phyloP scores from a whole-genome alignment of 2,113 vertebrate species.

The Pangasianodon gigas region DNA sequence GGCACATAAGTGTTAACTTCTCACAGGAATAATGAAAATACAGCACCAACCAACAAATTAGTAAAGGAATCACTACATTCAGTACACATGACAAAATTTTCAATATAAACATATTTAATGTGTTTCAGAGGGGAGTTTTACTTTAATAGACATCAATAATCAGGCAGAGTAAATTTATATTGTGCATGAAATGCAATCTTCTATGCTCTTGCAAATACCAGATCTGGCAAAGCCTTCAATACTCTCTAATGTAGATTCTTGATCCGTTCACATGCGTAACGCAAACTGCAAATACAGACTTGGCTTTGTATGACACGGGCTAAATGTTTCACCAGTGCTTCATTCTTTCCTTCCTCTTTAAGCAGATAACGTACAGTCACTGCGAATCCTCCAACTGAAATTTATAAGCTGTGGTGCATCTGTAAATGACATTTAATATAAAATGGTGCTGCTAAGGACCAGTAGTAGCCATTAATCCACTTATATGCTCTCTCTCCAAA shows the following conservation, averaged over 20 bases:
- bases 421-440: conserved; percentile 9
- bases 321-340: conserved; percentile 9
- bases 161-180: neutral
- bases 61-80: neutral
- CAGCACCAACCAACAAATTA: neutral
- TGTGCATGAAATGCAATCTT: neutral
- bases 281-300: neutral
- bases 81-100: neutral
- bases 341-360: neutral
- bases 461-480: neutral
- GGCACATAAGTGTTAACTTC: too few relatives aligned
- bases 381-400: neutral
- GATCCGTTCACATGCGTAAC: neutral
- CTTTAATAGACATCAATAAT: neutral
- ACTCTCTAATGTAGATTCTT: neutral
- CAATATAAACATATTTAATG: neutral
- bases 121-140: neutral
- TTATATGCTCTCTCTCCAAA: neutral
- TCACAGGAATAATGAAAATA: neutral
- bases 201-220: neutral
- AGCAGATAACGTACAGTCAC: conserved; percentile 2
- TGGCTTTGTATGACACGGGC: neutral
- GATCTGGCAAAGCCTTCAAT: neutral
- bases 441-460: neutral
- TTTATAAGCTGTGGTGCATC: neutral